Percentiles rank a stretch among this genome's conserved stretches.
phyloP scores from a whole-genome alignment of 2,113 vertebrate genomes.

The Plotosus lineatus region DNA sequence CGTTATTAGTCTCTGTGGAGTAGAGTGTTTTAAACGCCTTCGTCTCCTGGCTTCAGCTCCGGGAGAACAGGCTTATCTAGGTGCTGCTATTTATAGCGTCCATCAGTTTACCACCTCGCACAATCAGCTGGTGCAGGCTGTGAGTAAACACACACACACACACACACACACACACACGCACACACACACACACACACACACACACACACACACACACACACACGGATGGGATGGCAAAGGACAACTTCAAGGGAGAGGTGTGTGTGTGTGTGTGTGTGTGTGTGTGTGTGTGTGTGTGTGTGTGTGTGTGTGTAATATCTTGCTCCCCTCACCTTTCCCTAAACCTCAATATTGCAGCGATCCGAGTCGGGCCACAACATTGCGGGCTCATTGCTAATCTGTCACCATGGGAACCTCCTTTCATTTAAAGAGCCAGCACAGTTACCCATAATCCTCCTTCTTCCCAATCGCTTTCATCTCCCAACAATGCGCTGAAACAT shows the following conservation, averaged over 20 bases:
- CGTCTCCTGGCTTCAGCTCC: slow-evolving; percentile 23
- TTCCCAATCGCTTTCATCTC: slow-evolving; percentile 19
- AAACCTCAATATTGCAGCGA: slow-evolving; percentile 22
- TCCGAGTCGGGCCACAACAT: slow-evolving; percentile 11
- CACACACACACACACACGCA: not conserved
- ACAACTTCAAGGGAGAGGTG: not conserved
- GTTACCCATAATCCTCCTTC: slow-evolving; percentile 15
- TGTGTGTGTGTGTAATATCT: slow-evolving; percentile 20
- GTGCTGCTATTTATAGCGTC: slow-evolving; percentile 44
- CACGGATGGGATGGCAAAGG: not conserved
- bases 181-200: not conserved
- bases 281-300: slow-evolving; percentile 2
- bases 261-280: not conserved
- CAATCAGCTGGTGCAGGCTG: slow-evolving; percentile 32
- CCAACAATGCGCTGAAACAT: slow-evolving; percentile 8
- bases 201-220: not conserved
- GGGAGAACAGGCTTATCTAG: slow-evolving; percentile 37
- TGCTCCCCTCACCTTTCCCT: slow-evolving; percentile 20
- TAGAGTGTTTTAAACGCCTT: slow-evolving; percentile 13
- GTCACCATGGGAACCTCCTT: slow-evolving; percentile 48
- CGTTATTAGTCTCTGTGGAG: slow-evolving; percentile 5
- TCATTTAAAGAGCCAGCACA: slow-evolving; percentile 31
- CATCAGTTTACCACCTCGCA: slow-evolving; percentile 39
- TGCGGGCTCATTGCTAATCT: slow-evolving; percentile 29
- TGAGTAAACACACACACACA: slow-evolving; percentile 41